phyloP scores from a whole-genome alignment of 2,113 vertebrate genomes.

The Dendrocopos noguchii region DNA sequence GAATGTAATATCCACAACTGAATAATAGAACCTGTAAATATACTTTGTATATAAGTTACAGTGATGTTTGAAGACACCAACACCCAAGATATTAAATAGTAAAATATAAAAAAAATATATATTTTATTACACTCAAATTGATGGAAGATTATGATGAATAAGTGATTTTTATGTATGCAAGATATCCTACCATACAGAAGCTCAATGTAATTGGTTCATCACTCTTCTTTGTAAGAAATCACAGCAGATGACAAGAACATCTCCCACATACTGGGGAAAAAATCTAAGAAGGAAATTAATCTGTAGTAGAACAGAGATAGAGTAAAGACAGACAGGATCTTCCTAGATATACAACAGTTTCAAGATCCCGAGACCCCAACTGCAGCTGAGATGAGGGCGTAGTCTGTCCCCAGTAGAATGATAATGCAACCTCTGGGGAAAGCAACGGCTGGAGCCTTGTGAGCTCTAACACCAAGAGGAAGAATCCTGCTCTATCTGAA shows the following conservation, averaged over 20 bases:
- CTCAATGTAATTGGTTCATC: background rate
- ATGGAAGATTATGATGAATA: background rate
- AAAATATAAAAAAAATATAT: too few species aligned
- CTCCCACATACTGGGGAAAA: background rate
- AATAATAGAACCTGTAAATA: too few species aligned
- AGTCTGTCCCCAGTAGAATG: background rate
- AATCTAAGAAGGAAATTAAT: fast-evolving
- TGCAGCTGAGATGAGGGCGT: background rate
- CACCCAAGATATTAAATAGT: too few species aligned
- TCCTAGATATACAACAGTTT: background rate
- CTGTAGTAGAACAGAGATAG: background rate
- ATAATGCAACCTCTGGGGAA: background rate
- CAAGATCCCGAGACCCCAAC: background rate
- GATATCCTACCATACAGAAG: background rate
- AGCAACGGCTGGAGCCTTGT: background rate
- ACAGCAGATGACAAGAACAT: background rate
- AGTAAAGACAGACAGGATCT: background rate
- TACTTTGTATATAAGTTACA: too few species aligned
- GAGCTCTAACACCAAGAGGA: background rate
- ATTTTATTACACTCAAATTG: background rate
- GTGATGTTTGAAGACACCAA: too few species aligned
- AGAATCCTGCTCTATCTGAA: background rate
- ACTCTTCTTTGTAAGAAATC: background rate
- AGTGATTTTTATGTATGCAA: background rate
- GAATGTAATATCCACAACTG: too few species aligned